Evolutionary conservation across 2,113 vertebrate species (phyloP).

Genomic region (Mesoclemmys tuberculata): DNA sequence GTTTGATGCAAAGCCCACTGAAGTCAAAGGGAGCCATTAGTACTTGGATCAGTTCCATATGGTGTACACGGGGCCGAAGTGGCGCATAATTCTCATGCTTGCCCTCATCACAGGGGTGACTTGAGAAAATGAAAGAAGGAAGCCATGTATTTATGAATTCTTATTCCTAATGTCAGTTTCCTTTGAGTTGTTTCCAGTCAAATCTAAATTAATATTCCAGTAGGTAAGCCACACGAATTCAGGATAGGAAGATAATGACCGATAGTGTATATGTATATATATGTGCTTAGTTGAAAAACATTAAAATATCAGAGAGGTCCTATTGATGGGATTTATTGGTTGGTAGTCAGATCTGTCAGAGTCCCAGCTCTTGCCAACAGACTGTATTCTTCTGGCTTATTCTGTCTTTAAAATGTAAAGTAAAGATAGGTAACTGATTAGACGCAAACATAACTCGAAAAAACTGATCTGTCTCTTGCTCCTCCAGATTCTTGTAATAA

Average conservation of each 20-base stretch:
- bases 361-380: background rate
- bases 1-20: background rate
- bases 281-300: background rate
- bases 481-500: background rate
- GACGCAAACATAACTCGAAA: background rate
- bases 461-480: background rate
- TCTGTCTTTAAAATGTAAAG: background rate
- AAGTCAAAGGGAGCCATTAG: background rate
- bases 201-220: rapidly evolving
- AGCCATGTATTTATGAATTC: rapidly evolving
- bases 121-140: background rate
- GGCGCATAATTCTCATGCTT: background rate
- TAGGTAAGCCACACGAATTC: background rate
- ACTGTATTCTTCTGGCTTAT: background rate
- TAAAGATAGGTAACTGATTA: background rate
- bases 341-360: background rate
- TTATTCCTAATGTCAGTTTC: rapidly evolving
- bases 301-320: background rate
- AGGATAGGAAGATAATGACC: rapidly evolving
- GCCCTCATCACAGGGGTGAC: background rate
- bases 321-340: background rate
- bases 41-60: background rate
- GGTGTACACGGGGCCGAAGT: background rate
- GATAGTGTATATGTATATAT: background rate
- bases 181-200: rapidly evolving